Evolutionary conservation across 2,797 vertebrate species (phyloP).

Genomic region (Anabacerthia variegaticeps): DNA sequence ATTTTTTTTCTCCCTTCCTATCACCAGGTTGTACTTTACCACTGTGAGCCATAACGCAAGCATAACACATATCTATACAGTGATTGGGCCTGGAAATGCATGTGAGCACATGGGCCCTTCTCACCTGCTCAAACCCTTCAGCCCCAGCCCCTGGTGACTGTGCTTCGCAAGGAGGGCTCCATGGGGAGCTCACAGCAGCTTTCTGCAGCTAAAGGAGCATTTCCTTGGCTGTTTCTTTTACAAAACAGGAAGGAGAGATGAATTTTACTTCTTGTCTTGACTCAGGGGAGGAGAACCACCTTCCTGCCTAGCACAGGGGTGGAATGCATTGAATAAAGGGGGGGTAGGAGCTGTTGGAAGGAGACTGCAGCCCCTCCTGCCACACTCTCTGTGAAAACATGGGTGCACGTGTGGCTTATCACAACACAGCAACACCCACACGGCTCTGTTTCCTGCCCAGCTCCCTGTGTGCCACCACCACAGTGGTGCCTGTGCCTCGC

Average conservation of each 20-base stretch:
- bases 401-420: fast-evolving
- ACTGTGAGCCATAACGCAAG: background rate
- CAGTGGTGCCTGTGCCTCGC: fast-evolving
- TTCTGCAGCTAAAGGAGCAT: background rate
- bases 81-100: fast-evolving
- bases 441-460: background rate
- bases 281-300: background rate
- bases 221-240: background rate
- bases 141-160: background rate
- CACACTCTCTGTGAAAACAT: fast-evolving
- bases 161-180: background rate
- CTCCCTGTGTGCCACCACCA: background rate
- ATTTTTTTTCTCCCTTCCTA: background rate
- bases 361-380: background rate
- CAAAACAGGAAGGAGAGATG: background rate
- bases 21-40: background rate
- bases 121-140: background rate
- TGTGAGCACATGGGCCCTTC: fast-evolving
- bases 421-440: fast-evolving
- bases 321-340: background rate
- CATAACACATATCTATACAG: fast-evolving
- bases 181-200: background rate
- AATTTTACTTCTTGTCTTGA: background rate
- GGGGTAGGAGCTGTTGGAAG: background rate
- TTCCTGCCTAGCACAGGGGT: background rate